These are phyloP conservation scores for Deilephila porcellus DNA, from an alignment of 2,888 invertebrate species.

Conservation along the genomic window DNA sequence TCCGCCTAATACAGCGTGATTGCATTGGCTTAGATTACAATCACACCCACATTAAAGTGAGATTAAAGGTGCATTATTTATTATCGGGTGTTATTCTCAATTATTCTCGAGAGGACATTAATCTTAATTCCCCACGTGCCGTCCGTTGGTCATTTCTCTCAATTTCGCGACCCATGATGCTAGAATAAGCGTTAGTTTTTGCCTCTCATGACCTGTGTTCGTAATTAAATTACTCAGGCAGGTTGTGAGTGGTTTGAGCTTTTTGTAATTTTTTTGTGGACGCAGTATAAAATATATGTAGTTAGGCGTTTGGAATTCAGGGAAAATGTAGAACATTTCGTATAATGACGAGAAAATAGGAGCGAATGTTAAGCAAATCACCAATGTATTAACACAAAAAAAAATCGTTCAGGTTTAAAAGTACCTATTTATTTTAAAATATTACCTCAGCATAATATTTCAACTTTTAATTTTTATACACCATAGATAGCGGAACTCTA, in stretches of 20 bases:
- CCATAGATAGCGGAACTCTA: too few species aligned
- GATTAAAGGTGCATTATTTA: slow-evolving; percentile 20
- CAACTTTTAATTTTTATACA: too few species aligned
- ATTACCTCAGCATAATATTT: too few species aligned
- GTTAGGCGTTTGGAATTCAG: too few species aligned
- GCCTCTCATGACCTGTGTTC: slow-evolving; percentile 1
- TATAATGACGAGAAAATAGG: too few species aligned
- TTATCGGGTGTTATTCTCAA: slow-evolving; percentile 25
- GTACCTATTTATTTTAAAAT: too few species aligned
- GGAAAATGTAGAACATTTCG: too few species aligned
- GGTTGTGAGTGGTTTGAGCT: background rate
- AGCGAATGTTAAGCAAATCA: too few species aligned
- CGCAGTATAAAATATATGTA: too few species aligned
- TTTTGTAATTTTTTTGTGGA: too few species aligned
- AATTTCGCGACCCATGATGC: slow-evolving; percentile 18
- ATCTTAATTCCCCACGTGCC: slow-evolving; percentile 25
- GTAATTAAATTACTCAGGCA: background rate
- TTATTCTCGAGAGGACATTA: slow-evolving; percentile 19
- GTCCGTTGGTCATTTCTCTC: slow-evolving; percentile 24
- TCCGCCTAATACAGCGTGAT: background rate
- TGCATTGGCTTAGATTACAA: background rate
- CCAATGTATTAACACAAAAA: too few species aligned
- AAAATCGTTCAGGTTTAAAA: too few species aligned
- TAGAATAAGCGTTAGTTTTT: background rate
- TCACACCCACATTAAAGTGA: slow-evolving; percentile 12